These are phyloP conservation scores for Acyrthosiphon pisum DNA, from an alignment of 1,140 invertebrate species.

Conservation along the genomic window DNA sequence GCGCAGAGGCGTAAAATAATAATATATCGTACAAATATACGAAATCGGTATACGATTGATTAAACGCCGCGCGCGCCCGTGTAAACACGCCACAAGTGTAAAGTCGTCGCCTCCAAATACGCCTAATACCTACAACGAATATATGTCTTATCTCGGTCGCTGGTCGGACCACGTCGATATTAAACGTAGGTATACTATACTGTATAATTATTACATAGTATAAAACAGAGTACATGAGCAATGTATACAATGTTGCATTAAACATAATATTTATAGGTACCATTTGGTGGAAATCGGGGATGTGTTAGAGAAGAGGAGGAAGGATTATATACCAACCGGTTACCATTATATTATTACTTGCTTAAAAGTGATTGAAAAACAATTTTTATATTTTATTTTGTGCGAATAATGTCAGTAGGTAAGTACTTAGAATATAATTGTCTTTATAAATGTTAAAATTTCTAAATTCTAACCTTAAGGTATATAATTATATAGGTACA, in stretches of 20 bases:
- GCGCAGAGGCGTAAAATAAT: not conserved
- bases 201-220: not conserved
- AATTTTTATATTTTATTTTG: not conserved
- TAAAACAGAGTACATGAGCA: not conserved
- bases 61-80: not conserved
- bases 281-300: not conserved
- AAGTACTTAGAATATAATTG: too few relatives aligned
- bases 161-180: not conserved
- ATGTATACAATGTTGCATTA: not conserved
- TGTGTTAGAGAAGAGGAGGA: not conserved
- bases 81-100: slow-evolving; percentile 6
- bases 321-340: not conserved
- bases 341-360: not conserved
- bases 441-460: not conserved
- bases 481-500: too few relatives aligned
- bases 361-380: not conserved
- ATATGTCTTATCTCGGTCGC: not conserved
- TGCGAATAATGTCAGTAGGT: not conserved
- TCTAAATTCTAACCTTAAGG: not conserved
- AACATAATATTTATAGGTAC: not conserved
- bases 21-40: slow-evolving; percentile 7
- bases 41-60: slow-evolving; percentile 14
- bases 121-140: not conserved
- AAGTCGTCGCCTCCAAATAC: not conserved
- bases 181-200: not conserved